Conservation (phyloP, 1,140 invertebrate genomes). For the Popillia japonica region DNA sequence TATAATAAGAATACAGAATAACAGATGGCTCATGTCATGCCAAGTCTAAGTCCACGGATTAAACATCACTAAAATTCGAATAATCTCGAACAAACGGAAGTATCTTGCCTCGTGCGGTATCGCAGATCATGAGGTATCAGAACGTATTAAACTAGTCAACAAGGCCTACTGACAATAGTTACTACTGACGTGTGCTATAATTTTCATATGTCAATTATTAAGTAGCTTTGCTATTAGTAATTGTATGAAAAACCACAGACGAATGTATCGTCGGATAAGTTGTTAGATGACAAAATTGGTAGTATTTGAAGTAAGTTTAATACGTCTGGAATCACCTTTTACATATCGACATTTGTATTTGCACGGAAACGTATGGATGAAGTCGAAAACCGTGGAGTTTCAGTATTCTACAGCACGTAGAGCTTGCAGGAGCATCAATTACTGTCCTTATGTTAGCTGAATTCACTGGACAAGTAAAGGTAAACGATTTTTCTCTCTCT, state of each 20-base stretch:
- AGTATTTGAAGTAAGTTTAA: not conserved
- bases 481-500: not conserved
- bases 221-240: not conserved
- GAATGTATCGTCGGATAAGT: not conserved
- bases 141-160: not conserved
- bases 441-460: too few relatives aligned
- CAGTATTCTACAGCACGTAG: too few relatives aligned
- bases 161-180: not conserved
- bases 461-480: too few relatives aligned
- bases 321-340: not conserved
- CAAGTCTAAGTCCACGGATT: constrained; percentile 1
- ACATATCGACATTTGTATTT: too few relatives aligned
- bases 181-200: not conserved
- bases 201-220: not conserved
- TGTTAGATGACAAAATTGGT: not conserved
- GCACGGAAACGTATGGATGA: too few relatives aligned
- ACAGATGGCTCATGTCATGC: not conserved
- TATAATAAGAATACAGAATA: too few relatives aligned
- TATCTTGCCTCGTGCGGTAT: not conserved
- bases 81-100: not conserved
- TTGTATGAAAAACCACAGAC: not conserved
- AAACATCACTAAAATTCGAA: not conserved
- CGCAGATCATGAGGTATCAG: not conserved
- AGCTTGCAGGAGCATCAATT: too few relatives aligned
- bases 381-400: too few relatives aligned